Conservation (phyloP, 2,888 invertebrate genomes). For the Odontocerum albicorne region DNA sequence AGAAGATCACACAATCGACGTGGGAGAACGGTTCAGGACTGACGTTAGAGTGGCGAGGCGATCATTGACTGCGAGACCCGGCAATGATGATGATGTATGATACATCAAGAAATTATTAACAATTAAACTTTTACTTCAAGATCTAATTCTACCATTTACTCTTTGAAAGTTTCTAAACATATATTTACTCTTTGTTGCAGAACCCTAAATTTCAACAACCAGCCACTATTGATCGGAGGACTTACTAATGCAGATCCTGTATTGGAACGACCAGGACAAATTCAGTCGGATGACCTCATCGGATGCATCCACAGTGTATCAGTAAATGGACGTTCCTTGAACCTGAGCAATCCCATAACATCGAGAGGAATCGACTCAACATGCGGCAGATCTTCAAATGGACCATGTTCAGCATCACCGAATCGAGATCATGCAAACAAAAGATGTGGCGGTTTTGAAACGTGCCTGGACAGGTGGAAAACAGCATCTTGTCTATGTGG, state of each 20-base stretch:
- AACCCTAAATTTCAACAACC: constrained; percentile 88
- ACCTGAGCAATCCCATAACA: constrained; percentile 75
- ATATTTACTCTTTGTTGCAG: no score
- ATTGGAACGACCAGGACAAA: constrained; percentile 85
- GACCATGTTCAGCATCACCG: constrained; percentile 59
- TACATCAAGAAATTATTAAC: no score
- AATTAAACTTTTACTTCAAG: no score
- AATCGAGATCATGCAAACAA: constrained; percentile 49
- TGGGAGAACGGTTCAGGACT: no score
- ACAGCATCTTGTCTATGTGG: constrained; percentile 71
- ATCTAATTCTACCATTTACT: no score
- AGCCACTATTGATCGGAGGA: constrained; percentile 84
- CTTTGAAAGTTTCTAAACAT: no score
- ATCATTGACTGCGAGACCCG: no score
- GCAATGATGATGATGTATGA: no score
- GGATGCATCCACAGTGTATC: constrained; percentile 92
- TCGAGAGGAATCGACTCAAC: constrained; percentile 73
- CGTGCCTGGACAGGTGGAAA: constrained; percentile 86
- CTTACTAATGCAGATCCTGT: constrained; percentile 82
- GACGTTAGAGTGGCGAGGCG: no score
- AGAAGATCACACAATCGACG: no score
- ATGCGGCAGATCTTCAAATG: constrained; percentile 71
- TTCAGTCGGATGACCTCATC: constrained; percentile 89
- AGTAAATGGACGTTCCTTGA: constrained; percentile 82
- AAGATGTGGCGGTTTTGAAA: constrained; percentile 64